These are phyloP conservation scores for Drosophila peninsularis DNA, from an alignment of 2,888 invertebrate genomes.

Conservation along the genomic window DNA sequence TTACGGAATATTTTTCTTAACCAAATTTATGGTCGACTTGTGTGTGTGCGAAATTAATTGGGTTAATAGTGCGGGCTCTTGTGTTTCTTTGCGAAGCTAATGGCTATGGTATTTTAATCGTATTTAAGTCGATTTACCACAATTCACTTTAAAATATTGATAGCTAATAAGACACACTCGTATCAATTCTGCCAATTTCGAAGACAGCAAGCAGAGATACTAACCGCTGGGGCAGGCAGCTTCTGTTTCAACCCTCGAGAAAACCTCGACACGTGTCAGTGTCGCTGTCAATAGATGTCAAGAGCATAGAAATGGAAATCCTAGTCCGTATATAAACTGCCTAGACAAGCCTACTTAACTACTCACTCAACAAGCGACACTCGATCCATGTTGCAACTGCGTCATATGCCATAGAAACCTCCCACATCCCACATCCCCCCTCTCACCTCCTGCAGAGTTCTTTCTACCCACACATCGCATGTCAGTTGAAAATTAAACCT, in stretches of 20 bases:
- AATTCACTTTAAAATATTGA: constrained; percentile 34
- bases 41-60: constrained; percentile 39
- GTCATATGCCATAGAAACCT: constrained; percentile 9
- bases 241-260: constrained; percentile 44
- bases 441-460: background rate
- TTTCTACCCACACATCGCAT: constrained; percentile 46
- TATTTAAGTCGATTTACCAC: constrained; percentile 6
- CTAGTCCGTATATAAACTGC: constrained; percentile 62
- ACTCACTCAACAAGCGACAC: constrained; percentile 63
- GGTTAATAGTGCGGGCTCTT: constrained; percentile 39
- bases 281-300: constrained; percentile 69
- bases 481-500: constrained; percentile 74
- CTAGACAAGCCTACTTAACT: constrained; percentile 70
- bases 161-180: constrained; percentile 16
- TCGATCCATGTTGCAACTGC: constrained; percentile 56
- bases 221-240: background rate
- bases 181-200: constrained; percentile 46
- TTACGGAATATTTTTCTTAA: constrained; percentile 38
- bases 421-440: background rate
- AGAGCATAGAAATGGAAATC: constrained; percentile 66
- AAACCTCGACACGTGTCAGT: constrained; percentile 77
- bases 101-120: constrained; percentile 13
- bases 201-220: constrained; percentile 46
- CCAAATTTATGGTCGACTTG: constrained; percentile 45
- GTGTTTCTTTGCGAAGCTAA: background rate